Evolutionary conservation across 2,797 vertebrate species (phyloP).

Genomic region (Arremon aurantiirostris): DNA sequence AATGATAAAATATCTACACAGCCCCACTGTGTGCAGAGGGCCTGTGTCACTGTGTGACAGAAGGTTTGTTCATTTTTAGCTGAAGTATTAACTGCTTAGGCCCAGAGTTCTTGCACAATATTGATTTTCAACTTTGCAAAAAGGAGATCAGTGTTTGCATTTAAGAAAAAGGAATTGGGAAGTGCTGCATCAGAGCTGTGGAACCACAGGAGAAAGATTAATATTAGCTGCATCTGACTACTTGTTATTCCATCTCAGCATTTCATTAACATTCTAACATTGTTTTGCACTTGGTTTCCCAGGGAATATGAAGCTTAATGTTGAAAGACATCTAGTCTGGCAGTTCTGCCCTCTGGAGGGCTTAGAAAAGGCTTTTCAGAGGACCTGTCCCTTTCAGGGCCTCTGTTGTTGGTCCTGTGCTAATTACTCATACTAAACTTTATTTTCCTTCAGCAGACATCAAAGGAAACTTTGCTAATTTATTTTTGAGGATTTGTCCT

Average conservation of each 20-base stretch:
- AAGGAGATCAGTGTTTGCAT: not conserved
- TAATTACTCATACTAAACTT: not conserved
- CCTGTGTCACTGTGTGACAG: not conserved
- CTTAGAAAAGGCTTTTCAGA: not conserved
- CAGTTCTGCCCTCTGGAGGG: not conserved
- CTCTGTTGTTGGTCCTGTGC: not conserved
- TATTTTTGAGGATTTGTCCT: not conserved
- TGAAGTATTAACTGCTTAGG: not conserved
- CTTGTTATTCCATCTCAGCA: not conserved
- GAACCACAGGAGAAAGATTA: not conserved
- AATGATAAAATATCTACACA: conserved; percentile 12
- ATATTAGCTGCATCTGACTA: not conserved
- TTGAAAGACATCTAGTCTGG: not conserved
- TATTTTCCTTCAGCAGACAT: not conserved
- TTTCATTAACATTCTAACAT: not conserved
- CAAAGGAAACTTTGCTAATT: not conserved
- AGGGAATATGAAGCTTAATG: not conserved
- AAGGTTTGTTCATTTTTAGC: not conserved
- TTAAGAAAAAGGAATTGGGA: not conserved
- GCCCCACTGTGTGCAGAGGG: not conserved
- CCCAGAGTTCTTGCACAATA: not conserved
- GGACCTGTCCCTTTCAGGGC: not conserved
- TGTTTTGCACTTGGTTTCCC: not conserved
- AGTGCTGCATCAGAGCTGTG: not conserved
- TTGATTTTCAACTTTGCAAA: not conserved